Evolutionary conservation across 1,140 invertebrate genomes (phyloP).

Genomic region (Ericerus pela): DNA sequence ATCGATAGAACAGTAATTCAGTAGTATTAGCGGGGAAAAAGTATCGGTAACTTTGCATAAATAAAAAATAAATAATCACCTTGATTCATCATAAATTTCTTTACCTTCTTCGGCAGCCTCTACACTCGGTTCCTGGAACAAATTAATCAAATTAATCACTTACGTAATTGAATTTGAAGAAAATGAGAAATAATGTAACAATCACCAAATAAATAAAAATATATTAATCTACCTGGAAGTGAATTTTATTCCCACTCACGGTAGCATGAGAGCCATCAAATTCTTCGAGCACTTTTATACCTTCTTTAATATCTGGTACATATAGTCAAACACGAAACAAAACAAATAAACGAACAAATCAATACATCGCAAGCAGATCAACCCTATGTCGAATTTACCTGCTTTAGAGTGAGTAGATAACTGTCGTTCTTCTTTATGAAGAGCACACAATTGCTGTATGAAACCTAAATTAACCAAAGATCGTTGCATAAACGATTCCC

Average conservation of each 20-base stretch:
- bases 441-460: conserved; percentile 47
- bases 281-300: conserved; percentile 15
- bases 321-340: no score
- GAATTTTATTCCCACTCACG: conserved; percentile 17
- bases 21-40: no score
- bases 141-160: conserved; percentile 18
- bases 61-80: no score
- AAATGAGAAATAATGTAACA: conserved; percentile 22
- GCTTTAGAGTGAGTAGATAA: conserved; percentile 13
- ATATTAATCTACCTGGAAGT: conserved; percentile 19
- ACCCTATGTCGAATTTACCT: conserved; percentile 1
- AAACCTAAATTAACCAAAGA: conserved; percentile 61
- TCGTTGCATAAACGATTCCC: conserved; percentile 49
- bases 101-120: conserved; percentile 18
- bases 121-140: conserved; percentile 15
- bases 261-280: conserved; percentile 15
- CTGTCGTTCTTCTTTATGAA: conserved; percentile 20
- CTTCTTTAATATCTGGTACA: conserved; percentile 14
- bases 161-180: neutral
- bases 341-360: no score
- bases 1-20: no score
- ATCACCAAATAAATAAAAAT: neutral
- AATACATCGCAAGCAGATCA: neutral
- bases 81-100: conserved; percentile 13
- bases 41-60: no score